phyloP scores from a whole-genome alignment of 1,140 invertebrate species.

The Cydia fagiglandana region DNA sequence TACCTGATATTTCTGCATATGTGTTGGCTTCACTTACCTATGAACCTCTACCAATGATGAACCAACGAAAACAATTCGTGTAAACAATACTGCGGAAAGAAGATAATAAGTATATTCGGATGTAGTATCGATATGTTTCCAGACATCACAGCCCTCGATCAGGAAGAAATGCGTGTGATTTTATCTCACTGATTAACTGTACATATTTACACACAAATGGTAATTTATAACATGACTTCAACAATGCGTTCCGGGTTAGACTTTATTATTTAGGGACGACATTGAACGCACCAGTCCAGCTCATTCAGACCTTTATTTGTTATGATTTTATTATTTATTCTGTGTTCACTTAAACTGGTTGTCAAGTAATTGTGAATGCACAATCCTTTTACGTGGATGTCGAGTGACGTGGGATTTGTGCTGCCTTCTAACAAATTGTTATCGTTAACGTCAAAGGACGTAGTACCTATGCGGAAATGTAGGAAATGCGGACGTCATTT shows the following conservation, averaged over 20 bases:
- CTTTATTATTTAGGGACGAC: slow-evolving; percentile 26
- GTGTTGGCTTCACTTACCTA: too few species aligned
- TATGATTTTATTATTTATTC: too few species aligned
- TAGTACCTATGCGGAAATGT: neutral
- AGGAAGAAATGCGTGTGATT: neutral
- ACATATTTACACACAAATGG: slow-evolving; percentile 25
- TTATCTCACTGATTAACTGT: slow-evolving; percentile 14
- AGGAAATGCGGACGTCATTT: slow-evolving; percentile 9
- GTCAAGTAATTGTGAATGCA: neutral
- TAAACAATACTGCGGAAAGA: too few species aligned
- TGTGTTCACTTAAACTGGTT: slow-evolving; percentile 10
- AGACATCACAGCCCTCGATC: neutral
- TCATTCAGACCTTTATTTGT: neutral
- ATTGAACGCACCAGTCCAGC: neutral
- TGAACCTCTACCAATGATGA: too few species aligned
- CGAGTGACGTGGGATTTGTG: slow-evolving; percentile 8
- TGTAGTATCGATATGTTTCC: too few species aligned
- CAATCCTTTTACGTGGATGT: slow-evolving; percentile 1
- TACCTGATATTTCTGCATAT: too few species aligned
- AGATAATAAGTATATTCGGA: too few species aligned
- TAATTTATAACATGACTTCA: slow-evolving; percentile 21
- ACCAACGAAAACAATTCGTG: too few species aligned
- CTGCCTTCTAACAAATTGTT: slow-evolving; percentile 22
- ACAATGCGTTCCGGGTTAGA: slow-evolving; percentile 22
- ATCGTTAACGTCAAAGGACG: slow-evolving; percentile 17